Conservation (phyloP, 2,113 vertebrate species). For the Corythornis vintsioides region DNA sequence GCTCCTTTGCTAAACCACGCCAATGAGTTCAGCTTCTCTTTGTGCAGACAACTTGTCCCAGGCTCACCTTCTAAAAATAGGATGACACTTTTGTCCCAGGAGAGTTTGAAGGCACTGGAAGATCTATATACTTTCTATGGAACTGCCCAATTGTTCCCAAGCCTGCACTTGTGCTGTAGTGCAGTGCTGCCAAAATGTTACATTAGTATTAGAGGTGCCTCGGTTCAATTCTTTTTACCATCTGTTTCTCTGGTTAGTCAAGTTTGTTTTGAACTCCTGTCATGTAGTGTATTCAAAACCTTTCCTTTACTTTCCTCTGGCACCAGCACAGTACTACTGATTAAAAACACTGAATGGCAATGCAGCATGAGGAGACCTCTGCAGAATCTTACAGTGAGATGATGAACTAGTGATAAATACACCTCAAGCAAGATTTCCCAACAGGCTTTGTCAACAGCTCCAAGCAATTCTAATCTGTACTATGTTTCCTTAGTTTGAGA, state of each 20-base stretch:
- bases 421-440: not conserved
- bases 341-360: not conserved
- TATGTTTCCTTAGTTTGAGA: not conserved
- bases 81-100: not conserved
- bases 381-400: not conserved
- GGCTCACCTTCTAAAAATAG: not conserved
- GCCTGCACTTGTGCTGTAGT: not conserved
- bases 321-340: not conserved
- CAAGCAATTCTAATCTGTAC: not conserved
- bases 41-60: not conserved
- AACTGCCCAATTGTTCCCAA: not conserved
- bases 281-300: not conserved
- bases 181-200: not conserved
- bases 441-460: not conserved
- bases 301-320: not conserved
- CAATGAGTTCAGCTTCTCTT: not conserved
- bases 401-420: not conserved
- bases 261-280: not conserved
- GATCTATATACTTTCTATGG: not conserved
- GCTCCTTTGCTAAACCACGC: not conserved
- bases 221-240: not conserved
- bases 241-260: not conserved
- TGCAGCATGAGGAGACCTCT: not conserved
- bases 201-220: not conserved
- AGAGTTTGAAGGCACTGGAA: not conserved